Evolutionary conservation across 2,797 vertebrate genomes (phyloP), one percentile per base, ranked within the genome.

Genomic region (Diglossa cyanea): DNA sequence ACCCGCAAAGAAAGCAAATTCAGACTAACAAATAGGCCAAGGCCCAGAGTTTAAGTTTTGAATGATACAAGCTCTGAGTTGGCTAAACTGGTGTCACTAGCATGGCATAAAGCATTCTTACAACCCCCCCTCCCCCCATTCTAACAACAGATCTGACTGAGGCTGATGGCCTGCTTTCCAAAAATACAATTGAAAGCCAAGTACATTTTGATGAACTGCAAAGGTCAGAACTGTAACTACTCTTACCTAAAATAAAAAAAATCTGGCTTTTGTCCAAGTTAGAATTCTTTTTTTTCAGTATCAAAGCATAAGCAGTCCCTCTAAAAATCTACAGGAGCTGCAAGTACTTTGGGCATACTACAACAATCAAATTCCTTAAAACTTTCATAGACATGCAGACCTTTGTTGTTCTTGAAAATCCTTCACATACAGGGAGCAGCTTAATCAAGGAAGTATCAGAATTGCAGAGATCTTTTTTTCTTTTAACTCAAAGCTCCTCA

Each of bases 121-220:
- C n/a, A 89, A 76, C 3, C 44, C 18, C 31, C 44, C 44, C 18
- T 28, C 44, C 65, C 54, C 39, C 45, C 47, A 33, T 84, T 78
- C 47, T 93, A 5, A 77, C 42, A 88, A 72, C 48, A 71, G 54
- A 77, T 55, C 71, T 54, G 26, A 87, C 60, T 25, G 37, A 94
- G 61, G 55, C 33, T 60, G 30, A 81, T 31, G 81, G 83, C 78
- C 85, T 93, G 37, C 60, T 92, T 96, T 95, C 78, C 58, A 93
- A 93, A 95, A 94, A 87, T 78, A 95, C 28, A 53, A 25, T 31
- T 87, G 74, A 94, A 87, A 95, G 88, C 42, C 85, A 85, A 92
- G 86, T 62, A 96, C 86, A 73, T 67, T 90, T 28, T 85, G 76
- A 76, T 30, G 88, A 90, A 91, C 55, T 48, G 37, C 58, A 96